Conservation (phyloP, 2,797 vertebrate genomes). For the Tapera naevia region DNA sequence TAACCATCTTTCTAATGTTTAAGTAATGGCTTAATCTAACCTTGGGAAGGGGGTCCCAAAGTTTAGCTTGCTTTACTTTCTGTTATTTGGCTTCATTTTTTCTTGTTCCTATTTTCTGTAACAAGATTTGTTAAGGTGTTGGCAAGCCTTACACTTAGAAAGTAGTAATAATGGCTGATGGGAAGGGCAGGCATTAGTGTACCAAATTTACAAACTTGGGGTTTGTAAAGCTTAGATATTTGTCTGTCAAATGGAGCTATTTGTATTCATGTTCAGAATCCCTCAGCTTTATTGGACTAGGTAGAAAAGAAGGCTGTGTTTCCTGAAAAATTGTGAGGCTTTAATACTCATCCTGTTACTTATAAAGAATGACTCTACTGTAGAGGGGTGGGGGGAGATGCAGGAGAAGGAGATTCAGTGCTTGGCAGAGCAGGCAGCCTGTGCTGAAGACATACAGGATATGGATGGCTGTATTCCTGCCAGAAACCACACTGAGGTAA, state of each 20-base stretch:
- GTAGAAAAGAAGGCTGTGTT: not conserved
- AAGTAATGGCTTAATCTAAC: not conserved
- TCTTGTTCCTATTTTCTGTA: not conserved
- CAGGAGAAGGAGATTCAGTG: not conserved
- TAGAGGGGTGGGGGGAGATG: rapidly evolving
- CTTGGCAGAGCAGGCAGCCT: not conserved
- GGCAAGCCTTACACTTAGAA: not conserved
- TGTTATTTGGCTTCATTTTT: not conserved
- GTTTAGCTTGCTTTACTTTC: not conserved
- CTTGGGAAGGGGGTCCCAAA: not conserved
- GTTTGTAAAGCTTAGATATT: not conserved
- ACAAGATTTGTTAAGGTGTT: not conserved
- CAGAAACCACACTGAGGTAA: not conserved
- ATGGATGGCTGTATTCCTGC: not conserved
- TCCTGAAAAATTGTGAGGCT: not conserved
- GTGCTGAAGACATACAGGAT: rapidly evolving
- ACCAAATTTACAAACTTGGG: not conserved
- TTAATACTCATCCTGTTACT: not conserved
- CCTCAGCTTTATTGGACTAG: not conserved
- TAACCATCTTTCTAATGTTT: not conserved
- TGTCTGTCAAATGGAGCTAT: not conserved
- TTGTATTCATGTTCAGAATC: not conserved
- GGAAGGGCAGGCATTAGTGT: not conserved
- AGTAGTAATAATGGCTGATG: not conserved
- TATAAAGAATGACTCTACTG: not conserved